Evolutionary conservation across 2,797 vertebrate species (phyloP).

Genomic region (Sphenopsis melanotis): DNA sequence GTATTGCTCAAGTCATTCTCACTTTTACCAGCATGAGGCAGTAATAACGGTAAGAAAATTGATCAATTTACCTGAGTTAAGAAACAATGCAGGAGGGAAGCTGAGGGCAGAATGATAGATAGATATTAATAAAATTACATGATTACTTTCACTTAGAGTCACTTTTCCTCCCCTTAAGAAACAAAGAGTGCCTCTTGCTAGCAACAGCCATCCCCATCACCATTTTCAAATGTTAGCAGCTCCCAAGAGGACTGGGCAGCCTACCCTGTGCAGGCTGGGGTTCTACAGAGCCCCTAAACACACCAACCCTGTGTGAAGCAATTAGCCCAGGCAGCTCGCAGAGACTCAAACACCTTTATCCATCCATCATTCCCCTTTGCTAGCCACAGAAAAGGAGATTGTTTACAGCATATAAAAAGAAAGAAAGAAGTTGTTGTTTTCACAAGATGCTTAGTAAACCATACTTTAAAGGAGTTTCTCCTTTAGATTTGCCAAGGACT

Average conservation of each 20-base stretch:
- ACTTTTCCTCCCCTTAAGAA: neutral
- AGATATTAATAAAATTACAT: neutral
- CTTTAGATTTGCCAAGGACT: neutral
- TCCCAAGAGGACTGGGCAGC: neutral
- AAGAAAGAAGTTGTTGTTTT: neutral
- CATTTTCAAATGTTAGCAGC: neutral
- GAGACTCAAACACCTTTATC: neutral
- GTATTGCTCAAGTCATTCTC: neutral
- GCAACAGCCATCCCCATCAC: neutral
- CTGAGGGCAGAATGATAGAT: neutral
- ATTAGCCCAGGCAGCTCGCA: neutral
- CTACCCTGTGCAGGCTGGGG: neutral
- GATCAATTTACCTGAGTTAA: neutral
- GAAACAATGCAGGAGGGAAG: neutral
- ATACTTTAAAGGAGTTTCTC: neutral
- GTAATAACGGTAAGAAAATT: neutral
- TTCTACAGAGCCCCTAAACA: neutral
- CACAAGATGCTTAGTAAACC: neutral
- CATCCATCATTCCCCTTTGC: neutral
- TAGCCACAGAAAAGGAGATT: neutral
- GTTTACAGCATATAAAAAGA: neutral
- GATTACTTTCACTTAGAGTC: neutral
- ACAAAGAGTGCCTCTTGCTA: neutral
- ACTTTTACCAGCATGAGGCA: neutral
- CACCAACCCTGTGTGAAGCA: too few relatives aligned